A percentile compares a stretch with the other conserved stretches of the same genome.
phyloP scores from a whole-genome alignment of 2,113 vertebrate genomes.

The Gyps fulvus region DNA sequence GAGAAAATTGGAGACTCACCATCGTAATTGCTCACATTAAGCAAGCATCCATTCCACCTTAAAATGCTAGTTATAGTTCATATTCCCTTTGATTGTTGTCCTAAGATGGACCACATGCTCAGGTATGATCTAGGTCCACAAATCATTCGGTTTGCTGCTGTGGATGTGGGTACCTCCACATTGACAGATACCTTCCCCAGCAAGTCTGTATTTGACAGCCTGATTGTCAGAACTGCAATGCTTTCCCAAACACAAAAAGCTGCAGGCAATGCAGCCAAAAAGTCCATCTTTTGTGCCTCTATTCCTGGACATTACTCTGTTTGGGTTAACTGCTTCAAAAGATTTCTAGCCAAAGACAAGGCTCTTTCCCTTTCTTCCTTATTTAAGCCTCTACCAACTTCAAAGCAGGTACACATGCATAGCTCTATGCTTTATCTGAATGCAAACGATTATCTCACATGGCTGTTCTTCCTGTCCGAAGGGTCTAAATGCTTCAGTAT shows the following conservation, averaged over 20 bases:
- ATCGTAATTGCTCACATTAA: fast-evolving
- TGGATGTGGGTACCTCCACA: background rate
- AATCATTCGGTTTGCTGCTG: background rate
- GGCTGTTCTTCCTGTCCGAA: background rate
- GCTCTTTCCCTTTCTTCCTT: background rate
- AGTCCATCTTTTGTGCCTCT: background rate
- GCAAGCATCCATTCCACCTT: background rate
- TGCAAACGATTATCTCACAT: fast-evolving
- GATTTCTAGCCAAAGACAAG: background rate
- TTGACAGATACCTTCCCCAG: background rate
- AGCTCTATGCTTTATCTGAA: background rate
- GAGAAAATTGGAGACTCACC: background rate
- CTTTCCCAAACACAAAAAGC: background rate
- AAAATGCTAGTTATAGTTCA: background rate
- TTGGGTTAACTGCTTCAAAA: background rate
- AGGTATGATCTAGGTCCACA: background rate
- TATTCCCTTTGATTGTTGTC: background rate
- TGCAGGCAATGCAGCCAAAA: background rate
- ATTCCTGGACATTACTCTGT: fast-evolving
- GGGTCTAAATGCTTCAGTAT: fast-evolving
- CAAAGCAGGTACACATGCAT: fast-evolving
- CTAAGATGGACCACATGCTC: too few species aligned
- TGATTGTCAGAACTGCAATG: background rate
- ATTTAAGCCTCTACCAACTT: background rate
- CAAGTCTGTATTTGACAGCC: background rate